A percentile compares a stretch with the other conserved stretches of the same genome.
phyloP scores from a whole-genome alignment of 1,140 invertebrate genomes.

The Lepidurus arcticus region DNA sequence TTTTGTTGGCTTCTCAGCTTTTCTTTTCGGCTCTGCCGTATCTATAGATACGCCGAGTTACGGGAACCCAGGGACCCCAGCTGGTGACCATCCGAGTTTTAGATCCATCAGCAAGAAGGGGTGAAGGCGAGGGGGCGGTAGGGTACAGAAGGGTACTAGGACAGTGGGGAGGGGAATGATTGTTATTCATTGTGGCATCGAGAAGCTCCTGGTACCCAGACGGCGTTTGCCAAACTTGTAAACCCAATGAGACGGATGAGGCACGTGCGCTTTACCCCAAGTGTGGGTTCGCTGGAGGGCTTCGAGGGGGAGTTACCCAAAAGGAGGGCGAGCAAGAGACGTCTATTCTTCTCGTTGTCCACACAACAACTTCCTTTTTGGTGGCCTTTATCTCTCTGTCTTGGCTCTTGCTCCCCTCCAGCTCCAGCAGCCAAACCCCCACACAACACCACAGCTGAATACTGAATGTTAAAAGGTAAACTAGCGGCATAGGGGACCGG shows the following conservation, averaged over 20 bases:
- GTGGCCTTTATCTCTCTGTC: background rate
- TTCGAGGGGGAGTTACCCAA: background rate
- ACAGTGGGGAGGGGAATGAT: background rate
- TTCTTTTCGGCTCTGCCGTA: too few relatives aligned
- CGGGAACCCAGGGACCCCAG: too few relatives aligned
- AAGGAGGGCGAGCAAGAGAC: background rate
- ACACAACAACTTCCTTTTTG: background rate
- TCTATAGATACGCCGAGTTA: too few relatives aligned
- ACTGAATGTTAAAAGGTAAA: background rate
- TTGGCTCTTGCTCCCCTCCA: background rate
- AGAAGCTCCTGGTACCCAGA: constrained; percentile 3
- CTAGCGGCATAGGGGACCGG: constrained; percentile 16
- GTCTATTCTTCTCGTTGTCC: background rate
- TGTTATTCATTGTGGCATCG: background rate
- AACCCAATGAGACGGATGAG: constrained; percentile 12
- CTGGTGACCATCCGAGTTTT: too few relatives aligned
- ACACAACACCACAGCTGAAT: background rate
- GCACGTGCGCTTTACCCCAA: background rate
- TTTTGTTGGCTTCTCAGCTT: background rate
- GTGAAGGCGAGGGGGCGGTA: background rate
- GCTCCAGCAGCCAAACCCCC: background rate
- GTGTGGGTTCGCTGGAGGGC: background rate
- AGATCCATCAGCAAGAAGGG: background rate
- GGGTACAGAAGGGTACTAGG: background rate
- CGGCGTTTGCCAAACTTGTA: background rate